A percentile compares a stretch with the other conserved stretches of the same genome.
Evolutionary conservation across 2,888 invertebrate genomes (phyloP).

Genomic region (Bedellia somnulentella): DNA sequence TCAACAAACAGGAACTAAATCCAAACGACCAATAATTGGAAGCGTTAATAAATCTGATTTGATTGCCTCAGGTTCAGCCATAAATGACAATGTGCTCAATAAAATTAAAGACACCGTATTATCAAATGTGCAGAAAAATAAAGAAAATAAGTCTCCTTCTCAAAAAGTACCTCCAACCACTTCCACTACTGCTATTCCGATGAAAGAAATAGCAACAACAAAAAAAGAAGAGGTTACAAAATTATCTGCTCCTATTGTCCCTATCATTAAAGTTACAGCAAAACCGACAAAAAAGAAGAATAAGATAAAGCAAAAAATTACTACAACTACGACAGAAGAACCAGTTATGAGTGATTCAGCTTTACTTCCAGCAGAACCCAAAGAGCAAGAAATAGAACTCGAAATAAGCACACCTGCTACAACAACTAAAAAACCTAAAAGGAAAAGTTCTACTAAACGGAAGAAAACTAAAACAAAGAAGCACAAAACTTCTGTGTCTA

Average conservation of each 20-base stretch:
- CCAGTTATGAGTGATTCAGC: constrained; percentile 33
- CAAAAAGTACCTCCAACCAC: constrained; percentile 21
- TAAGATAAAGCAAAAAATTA: constrained; percentile 34
- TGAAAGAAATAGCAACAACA: constrained; percentile 14
- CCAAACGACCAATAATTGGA: constrained; percentile 39
- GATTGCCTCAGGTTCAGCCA: constrained; percentile 45
- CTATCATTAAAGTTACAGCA: constrained; percentile 23
- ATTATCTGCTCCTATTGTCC: constrained; percentile 14
- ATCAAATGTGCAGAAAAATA: constrained; percentile 54
- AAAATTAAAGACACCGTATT: constrained; percentile 66
- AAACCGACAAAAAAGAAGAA: constrained; percentile 41
- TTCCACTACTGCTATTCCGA: constrained; percentile 14
- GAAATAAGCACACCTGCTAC: constrained; percentile 46
- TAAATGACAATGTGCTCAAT: constrained; percentile 53
- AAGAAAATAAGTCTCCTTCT: constrained; percentile 27
- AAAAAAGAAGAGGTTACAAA: constrained; percentile 25
- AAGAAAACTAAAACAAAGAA: constrained; percentile 63
- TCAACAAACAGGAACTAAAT: constrained; percentile 24
- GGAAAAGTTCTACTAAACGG: constrained; percentile 35
- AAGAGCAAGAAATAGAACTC: constrained; percentile 50
- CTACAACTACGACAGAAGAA: constrained; percentile 18
- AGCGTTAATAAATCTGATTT: constrained; percentile 50
- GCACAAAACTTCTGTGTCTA: constrained; percentile 50
- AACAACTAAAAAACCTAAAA: constrained; percentile 51
- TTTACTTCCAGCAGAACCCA: constrained; percentile 45